Percentiles rank a stretch among this genome's conserved stretches.
phyloP scores from a whole-genome alignment of 2,113 vertebrate species.

The Gymnogyps californianus region DNA sequence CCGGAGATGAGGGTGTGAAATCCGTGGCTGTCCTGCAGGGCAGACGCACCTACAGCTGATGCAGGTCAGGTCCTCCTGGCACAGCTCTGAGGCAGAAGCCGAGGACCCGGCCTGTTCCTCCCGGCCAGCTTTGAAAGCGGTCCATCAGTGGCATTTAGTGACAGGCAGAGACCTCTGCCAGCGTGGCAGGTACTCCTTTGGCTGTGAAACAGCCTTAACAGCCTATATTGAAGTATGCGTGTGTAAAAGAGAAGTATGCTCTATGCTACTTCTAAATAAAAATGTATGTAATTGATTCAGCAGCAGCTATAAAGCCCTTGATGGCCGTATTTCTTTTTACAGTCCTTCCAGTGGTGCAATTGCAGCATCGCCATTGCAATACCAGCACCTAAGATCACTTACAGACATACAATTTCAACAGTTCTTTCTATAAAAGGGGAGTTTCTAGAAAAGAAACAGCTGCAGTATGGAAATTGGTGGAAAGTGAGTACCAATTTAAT shows the following conservation, averaged over 20 bases:
- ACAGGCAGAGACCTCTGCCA: neutral
- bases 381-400: neutral
- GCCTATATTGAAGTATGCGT: accelerated
- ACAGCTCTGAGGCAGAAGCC: neutral
- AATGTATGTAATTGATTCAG: neutral
- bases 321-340: neutral
- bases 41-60: neutral
- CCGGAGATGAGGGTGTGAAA: neutral
- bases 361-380: accelerated
- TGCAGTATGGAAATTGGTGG: neutral
- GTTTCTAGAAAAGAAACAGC: neutral
- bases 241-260: neutral
- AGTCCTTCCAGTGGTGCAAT: neutral
- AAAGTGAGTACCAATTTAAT: neutral
- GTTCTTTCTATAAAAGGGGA: neutral
- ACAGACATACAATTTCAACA: neutral
- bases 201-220: neutral
- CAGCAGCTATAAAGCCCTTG: neutral
- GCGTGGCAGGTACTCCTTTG: neutral
- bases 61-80: neutral
- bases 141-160: neutral
- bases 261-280: neutral
- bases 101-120: neutral
- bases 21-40: no score
- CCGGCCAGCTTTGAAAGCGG: neutral